Base-by-base conservation (phyloP, 1,140 invertebrate genomes). In the Drosophila tristis region DNA sequence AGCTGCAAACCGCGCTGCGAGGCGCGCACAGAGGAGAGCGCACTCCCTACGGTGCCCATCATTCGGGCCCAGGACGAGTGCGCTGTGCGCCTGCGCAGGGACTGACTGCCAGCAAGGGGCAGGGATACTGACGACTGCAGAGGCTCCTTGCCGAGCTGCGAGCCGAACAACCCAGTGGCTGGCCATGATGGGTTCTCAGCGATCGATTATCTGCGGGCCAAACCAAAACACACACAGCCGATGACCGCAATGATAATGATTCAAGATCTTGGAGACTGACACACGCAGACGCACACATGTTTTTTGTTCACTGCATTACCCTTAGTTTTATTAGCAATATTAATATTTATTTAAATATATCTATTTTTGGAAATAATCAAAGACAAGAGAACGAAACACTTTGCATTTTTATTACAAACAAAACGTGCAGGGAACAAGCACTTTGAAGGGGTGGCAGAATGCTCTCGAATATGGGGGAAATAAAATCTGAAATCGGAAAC, bases 181-280 rank as follows among this genome's bases (percentile, higher is more conserved):
- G 82, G 82, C 82, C 82, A 89, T 87, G 71, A 87, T 87, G 84
- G 82, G 82, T 87, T 82, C 66, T 58, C 64, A 71, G 71, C 71
- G 80, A 78, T 82, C 81, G 82, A 82, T 86, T 82, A 86, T 86
- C 65, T 66, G 74, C 74, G 74, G 72, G 55, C 63, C 63, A 50
- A 48, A 55, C 47, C 42, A 64, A 26, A 73, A 56, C 49, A 63
- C 45, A 62, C 45, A 26, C 25, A 49, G 55, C 56, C 15, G 50
- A 58, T 44, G 60, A 71, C n/a, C n/a, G n/a, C 54, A 39, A 50
- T 60, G 42, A 0, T 25, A 25, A 3, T 25, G 20, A 35, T 45
- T 42, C 54, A 42, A 43, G 56, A 35, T 51, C 74, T 82, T 86
- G 81, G 82, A 86, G 81, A 86, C 81, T 81, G 81, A 86, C 15